phyloP scores from a whole-genome alignment of 2,797 vertebrate species.

The Picus viridis region DNA sequence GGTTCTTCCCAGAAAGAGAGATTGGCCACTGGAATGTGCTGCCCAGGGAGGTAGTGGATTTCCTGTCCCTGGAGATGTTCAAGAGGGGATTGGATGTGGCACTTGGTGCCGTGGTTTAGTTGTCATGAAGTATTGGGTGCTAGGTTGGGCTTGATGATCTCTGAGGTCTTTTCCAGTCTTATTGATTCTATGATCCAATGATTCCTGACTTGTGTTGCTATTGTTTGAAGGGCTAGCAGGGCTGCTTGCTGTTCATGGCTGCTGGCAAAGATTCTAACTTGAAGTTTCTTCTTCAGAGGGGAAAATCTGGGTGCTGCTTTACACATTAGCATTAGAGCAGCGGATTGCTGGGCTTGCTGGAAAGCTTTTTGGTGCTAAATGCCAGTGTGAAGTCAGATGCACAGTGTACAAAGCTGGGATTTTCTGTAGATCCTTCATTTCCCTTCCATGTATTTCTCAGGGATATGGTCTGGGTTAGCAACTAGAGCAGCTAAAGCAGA shows the following conservation, averaged over 20 bases:
- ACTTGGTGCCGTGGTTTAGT: too few species aligned
- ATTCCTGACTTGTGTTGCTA: slow-evolving; percentile 22
- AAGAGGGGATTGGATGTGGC: too few species aligned
- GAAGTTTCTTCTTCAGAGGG: background rate
- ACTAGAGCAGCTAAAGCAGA: background rate
- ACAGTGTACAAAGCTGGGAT: rapidly evolving
- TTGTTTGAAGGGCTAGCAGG: slow-evolving; percentile 25
- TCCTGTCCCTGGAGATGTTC: too few species aligned
- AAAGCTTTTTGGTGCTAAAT: background rate
- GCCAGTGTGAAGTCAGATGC: background rate
- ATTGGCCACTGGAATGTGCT: too few species aligned
- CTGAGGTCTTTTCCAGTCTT: too few species aligned
- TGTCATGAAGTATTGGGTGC: too few species aligned
- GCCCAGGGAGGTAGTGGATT: too few species aligned
- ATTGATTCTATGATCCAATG: too few species aligned
- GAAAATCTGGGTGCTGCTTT: slow-evolving; percentile 5
- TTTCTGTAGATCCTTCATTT: background rate
- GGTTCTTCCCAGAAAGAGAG: too few species aligned
- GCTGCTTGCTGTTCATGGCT: background rate
- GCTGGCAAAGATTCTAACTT: slow-evolving; percentile 31
- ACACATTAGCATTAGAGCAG: background rate
- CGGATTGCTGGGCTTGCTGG: background rate
- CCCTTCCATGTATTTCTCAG: background rate
- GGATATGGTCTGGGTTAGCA: background rate
- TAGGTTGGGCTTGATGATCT: too few species aligned